Base-by-base conservation (phyloP, 2,113 vertebrate genomes). In the Notothenia coriiceps region DNA sequence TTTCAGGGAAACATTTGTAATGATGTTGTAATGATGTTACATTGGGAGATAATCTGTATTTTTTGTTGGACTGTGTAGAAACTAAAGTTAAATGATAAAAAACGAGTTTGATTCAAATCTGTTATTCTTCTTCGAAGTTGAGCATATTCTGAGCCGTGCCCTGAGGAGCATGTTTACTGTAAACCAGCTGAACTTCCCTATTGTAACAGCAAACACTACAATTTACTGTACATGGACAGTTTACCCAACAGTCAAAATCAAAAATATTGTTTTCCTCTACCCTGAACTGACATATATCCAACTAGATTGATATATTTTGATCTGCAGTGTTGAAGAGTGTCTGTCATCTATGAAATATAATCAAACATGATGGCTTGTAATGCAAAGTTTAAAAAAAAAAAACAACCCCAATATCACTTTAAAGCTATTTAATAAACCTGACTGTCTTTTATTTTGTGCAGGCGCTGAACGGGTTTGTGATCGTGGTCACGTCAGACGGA, bases 401-500 rank as follows among this genome's bases (percentile, higher is more conserved):
- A 0, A 0, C 29, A 29, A 29, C 29, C 29, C 1, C 35, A 40
- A 40, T 40, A 40, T 40, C 35, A 3, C 35, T 44, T 11, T 15
- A 69, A 43, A 66, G 14, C 6, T 55, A 2, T 73, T 15, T 40
- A 6, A 14, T 20, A 25, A 56, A 56, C 8, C 25, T 44, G 25
- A 40, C 1, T 47, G 0, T 71, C 35, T 76, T n/a, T 2, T 4
- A 6, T 40, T 40, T 40, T 9, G 5, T 74, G 2, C 88, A 96
- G 95, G 94, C 94, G 6, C 84, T 96, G 50, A 94, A 93, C 29
- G 95, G 95, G 5, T 95, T 96, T 12, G 92, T 94, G 55, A 54
- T 95, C 15, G 94, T 95, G 50, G 89, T 96, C 66, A 93, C 94
- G 0, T 84, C 92, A 0, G 93, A 94, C 0, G 94, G 95, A 5